These are phyloP conservation scores for Bursaphelenchus okinawaensis DNA, from an alignment of 2,888 invertebrate genomes.

Conservation along the genomic window DNA sequence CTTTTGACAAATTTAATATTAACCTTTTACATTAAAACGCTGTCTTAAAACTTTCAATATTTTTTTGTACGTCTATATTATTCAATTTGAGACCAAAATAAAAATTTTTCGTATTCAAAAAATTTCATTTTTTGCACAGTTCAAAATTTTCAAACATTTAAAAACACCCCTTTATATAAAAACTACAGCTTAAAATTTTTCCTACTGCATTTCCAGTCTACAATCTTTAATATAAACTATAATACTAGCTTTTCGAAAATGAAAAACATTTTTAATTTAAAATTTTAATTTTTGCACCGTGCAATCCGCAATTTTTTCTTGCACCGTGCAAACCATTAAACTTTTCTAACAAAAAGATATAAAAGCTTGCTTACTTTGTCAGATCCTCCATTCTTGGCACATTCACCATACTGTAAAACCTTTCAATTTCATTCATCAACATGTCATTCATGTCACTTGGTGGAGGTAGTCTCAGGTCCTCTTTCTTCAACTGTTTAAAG, in stretches of 20 bases:
- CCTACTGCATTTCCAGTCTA: too few relatives aligned
- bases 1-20: too few relatives aligned
- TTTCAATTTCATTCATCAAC: conserved; percentile 84
- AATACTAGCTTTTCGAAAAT: neutral
- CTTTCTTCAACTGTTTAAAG: conserved; percentile 83
- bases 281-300: conserved; percentile 63
- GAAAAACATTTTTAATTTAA: conserved; percentile 3
- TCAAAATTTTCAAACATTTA: too few relatives aligned
- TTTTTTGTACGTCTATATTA: too few relatives aligned
- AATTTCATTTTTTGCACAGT: too few relatives aligned
- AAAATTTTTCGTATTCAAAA: too few relatives aligned
- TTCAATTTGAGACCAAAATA: too few relatives aligned
- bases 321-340: neutral
- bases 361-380: conserved; percentile 32
- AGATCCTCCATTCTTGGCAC: conserved; percentile 85
- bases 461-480: conserved; percentile 82
- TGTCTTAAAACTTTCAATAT: too few relatives aligned
- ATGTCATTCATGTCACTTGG: conserved; percentile 90
- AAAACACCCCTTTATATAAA: too few relatives aligned
- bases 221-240: too few relatives aligned
- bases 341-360: neutral
- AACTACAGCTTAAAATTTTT: too few relatives aligned
- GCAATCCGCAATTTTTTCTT: conserved; percentile 58
- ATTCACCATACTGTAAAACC: conserved; percentile 75
- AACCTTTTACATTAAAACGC: too few relatives aligned